These are phyloP conservation scores for Strigamia crassipes DNA, from an alignment of 2,888 invertebrate species.

Conservation along the genomic window DNA sequence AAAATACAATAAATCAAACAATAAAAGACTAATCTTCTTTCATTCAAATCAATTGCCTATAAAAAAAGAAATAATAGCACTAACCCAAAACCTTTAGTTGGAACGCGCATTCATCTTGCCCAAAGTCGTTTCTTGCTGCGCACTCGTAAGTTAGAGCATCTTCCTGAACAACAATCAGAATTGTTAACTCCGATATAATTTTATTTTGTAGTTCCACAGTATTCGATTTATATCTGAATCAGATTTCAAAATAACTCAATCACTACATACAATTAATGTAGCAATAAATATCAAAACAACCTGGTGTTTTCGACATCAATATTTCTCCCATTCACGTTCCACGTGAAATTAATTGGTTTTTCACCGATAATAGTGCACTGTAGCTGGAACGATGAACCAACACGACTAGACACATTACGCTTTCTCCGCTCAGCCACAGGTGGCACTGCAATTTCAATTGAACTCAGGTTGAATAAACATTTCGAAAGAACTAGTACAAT, in stretches of 20 bases:
- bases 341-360: slow-evolving; percentile 90
- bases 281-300: slow-evolving; percentile 51
- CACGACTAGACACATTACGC: slow-evolving; percentile 85
- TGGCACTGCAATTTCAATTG: slow-evolving; percentile 68
- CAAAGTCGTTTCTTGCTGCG: slow-evolving; percentile 76
- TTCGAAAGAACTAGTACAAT: background rate
- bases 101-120: slow-evolving; percentile 72
- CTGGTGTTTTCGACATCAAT: slow-evolving; percentile 84
- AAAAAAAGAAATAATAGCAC: background rate
- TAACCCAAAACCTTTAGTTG: slow-evolving; percentile 31
- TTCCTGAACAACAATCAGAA: slow-evolving; percentile 72
- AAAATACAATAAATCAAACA: background rate
- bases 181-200: slow-evolving; percentile 55
- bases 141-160: slow-evolving; percentile 88
- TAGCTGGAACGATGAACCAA: slow-evolving; percentile 85
- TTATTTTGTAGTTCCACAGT: slow-evolving; percentile 39
- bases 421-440: slow-evolving; percentile 91
- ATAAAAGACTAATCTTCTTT: background rate
- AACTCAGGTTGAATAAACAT: background rate
- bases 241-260: background rate
- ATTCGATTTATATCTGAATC: background rate
- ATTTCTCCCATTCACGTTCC: slow-evolving; percentile 93
- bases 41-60: background rate
- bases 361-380: slow-evolving; percentile 88
- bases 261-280: no score